Base-by-base conservation (phyloP, 2,797 vertebrate genomes). In the Antennarius maculatus region DNA sequence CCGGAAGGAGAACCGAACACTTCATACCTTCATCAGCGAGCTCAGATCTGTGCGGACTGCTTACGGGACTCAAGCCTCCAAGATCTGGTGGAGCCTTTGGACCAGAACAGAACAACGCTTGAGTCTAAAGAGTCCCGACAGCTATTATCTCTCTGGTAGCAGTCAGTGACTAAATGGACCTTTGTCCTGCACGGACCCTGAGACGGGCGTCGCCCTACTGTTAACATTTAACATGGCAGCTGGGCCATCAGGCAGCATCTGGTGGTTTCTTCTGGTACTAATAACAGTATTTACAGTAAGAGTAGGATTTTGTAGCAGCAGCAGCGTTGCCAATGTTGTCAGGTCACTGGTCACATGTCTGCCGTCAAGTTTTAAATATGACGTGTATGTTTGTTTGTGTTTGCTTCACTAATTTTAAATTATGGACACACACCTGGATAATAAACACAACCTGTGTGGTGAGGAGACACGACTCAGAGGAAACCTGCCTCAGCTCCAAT, bases 151-250 rank as follows among this genome's bases (percentile, higher is more conserved):
- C 64, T 68, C 60, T 28, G 84, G 79, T 83, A 81, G 86, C 83
- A 88, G 82, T 71, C 67, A 53, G 34, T 68, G 45, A 23, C 62
- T 41, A 58, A 47, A 72, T 49, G 63, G 84, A 91, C 84, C 88
- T 91, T 92, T 90, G 88, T 64, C 62, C 87, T 18, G 48, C 56
- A 71, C 81, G 84, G 59, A 86, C 86, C 74, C 79, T 84, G 74
- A 39, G 76, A 88, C 67, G 76, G 86, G 88, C 77, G 78, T 86
- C 47, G 64, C 48, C 72, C 42, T 43, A 39, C 42, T 14, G 42
- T 43, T 92, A 92, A 90, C 89, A 89, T 89, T 90, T 90, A 91
- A 92, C 89, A 67, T 71, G 65, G 80, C 64, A 69, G 77, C 83
- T 82, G 79, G 81, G 82, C 82, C 85, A 85, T 86, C 75, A 66